Conservation (phyloP, 2,113 vertebrate genomes). For the Tympanuchus pallidicinctus region DNA sequence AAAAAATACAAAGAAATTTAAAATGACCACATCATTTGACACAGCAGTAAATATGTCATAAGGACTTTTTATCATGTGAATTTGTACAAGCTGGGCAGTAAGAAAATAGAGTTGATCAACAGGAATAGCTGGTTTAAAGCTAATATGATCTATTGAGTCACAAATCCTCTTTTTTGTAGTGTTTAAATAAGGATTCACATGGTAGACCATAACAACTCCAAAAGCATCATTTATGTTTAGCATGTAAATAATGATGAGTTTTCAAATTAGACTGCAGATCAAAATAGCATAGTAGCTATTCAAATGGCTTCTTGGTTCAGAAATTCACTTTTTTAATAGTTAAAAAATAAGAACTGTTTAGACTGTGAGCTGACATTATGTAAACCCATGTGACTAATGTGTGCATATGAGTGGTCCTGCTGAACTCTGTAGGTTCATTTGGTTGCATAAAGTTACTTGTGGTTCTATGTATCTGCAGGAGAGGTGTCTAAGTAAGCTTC, state of each 20-base stretch:
- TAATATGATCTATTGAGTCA: slow-evolving; percentile 64
- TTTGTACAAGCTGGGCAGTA: slow-evolving; percentile 1
- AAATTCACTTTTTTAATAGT: slow-evolving; percentile 44
- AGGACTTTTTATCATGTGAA: slow-evolving; percentile 45
- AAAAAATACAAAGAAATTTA: slow-evolving; percentile 38
- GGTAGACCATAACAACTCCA: slow-evolving; percentile 62
- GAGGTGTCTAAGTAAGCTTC: neutral
- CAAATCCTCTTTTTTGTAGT: slow-evolving; percentile 67
- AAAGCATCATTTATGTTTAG: slow-evolving; percentile 59
- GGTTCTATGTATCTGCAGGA: neutral
- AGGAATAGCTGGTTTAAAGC: slow-evolving; percentile 28
- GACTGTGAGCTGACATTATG: neutral
- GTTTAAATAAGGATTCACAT: slow-evolving; percentile 63
- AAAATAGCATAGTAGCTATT: slow-evolving; percentile 40
- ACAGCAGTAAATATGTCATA: slow-evolving; percentile 58
- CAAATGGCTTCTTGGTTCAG: slow-evolving; percentile 54
- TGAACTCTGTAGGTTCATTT: neutral
- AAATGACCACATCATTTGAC: slow-evolving; percentile 54
- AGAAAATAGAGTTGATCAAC: slow-evolving; percentile 66
- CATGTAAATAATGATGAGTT: slow-evolving; percentile 62
- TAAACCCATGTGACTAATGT: neutral
- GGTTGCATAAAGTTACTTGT: neutral
- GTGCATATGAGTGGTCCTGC: neutral
- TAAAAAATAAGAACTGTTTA: neutral
- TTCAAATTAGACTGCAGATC: slow-evolving; percentile 64